Percentiles rank a stretch among this genome's conserved stretches.
Evolutionary conservation across 2,797 vertebrate species (phyloP).

Genomic region (Coracias cyanogaster): DNA sequence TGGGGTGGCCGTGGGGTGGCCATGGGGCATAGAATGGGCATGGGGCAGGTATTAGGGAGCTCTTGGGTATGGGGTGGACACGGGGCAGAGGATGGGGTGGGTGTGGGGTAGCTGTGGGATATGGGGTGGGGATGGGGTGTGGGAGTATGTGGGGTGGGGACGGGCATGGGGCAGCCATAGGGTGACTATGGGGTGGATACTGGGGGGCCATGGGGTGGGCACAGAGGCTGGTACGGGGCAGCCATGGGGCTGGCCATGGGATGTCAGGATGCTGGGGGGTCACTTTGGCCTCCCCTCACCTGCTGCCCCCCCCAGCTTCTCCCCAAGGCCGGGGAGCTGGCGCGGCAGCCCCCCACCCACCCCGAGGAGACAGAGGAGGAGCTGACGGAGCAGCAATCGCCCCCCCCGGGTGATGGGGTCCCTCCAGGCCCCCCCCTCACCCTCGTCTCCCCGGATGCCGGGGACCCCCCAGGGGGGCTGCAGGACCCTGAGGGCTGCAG

Average conservation of each 20-base stretch:
- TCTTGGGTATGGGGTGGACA: not conserved
- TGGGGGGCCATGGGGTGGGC: not conserved
- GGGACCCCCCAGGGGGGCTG: not conserved
- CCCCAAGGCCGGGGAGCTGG: not conserved
- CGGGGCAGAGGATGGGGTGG: not conserved
- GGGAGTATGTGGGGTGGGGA: not conserved
- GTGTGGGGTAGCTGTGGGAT: not conserved
- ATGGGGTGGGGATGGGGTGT: not conserved
- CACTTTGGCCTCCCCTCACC: too few species aligned
- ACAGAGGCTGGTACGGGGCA: not conserved
- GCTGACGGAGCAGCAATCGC: conserved; percentile 15
- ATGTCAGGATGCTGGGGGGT: not conserved
- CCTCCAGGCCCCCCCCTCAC: not conserved
- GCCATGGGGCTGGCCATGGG: not conserved
- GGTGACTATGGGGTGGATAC: not conserved
- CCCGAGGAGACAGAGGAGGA: conserved; percentile 28
- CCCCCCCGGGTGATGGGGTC: not conserved
- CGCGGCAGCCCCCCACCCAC: not conserved
- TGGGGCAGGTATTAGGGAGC: not conserved
- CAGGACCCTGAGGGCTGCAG: not conserved
- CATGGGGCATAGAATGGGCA: too few species aligned
- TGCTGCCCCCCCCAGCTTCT: not conserved
- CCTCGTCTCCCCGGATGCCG: not conserved
- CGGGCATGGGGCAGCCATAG: not conserved
- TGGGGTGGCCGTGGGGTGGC: too few species aligned